phyloP scores from a whole-genome alignment of 2,797 vertebrate species.

The Simalia tracyae region DNA sequence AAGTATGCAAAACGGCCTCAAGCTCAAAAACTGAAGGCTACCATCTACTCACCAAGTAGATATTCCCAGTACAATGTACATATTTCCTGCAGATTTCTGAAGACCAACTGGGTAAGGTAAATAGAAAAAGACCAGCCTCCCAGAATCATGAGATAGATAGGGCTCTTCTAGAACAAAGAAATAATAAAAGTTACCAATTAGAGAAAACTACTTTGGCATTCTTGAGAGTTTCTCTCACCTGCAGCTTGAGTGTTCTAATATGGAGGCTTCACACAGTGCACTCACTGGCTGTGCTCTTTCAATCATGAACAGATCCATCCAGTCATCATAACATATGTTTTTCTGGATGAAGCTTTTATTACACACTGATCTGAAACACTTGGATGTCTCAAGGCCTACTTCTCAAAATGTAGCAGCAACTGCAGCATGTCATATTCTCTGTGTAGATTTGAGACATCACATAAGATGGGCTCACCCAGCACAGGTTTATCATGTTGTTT shows the following conservation, averaged over 20 bases:
- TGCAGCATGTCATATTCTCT: neutral
- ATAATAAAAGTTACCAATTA: constrained; percentile 36
- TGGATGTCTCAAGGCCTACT: neutral
- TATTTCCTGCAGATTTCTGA: constrained; percentile 87
- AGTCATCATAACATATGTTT: neutral
- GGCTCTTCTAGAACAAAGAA: constrained; percentile 81
- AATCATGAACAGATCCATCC: neutral
- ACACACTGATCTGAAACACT: neutral
- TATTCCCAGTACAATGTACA: constrained; percentile 87
- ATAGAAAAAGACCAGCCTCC: constrained; percentile 95
- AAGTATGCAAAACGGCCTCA: neutral
- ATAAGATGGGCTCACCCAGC: neutral
- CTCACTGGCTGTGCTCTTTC: neutral
- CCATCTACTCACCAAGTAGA: constrained; percentile 70
- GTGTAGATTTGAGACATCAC: neutral
- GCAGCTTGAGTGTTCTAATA: neutral
- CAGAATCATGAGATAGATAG: constrained; percentile 86
- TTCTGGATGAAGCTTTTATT: neutral
- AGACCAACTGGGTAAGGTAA: constrained; percentile 91
- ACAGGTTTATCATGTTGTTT: neutral
- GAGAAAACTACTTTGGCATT: neutral
- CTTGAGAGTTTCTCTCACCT: neutral
- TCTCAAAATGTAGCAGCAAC: neutral
- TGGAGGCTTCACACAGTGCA: neutral
- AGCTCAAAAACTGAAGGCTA: neutral